Conservation (phyloP, 2,113 vertebrate species). For the Mandrillus leucophaeus region DNA sequence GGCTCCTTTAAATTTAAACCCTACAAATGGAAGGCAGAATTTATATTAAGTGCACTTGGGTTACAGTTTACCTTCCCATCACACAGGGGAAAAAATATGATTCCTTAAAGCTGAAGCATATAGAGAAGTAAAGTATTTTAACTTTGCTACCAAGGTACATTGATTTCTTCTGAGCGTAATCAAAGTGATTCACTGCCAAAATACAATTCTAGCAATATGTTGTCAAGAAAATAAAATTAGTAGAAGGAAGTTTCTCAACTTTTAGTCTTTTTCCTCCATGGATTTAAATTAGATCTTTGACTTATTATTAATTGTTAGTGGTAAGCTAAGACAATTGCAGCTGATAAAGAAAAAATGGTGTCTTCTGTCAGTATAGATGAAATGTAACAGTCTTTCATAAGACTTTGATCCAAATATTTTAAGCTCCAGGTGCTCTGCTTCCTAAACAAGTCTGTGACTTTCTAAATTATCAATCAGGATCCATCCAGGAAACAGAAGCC, state of each 20-base stretch:
- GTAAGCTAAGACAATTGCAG: neutral
- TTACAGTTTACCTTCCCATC: slow-evolving; percentile 6
- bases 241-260: neutral
- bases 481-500: neutral
- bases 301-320: neutral
- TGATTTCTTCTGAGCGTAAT: neutral
- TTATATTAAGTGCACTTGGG: neutral
- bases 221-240: neutral
- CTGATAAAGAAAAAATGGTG: neutral
- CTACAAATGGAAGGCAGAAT: neutral
- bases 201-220: neutral
- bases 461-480: neutral
- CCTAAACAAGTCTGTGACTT: neutral
- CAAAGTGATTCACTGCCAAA: neutral
- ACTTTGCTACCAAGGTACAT: neutral
- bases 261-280: neutral
- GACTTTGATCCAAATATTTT: neutral
- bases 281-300: neutral
- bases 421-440: neutral
- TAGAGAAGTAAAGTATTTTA: slow-evolving; percentile 7
- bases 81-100: neutral
- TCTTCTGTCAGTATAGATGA: neutral
- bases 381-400: neutral
- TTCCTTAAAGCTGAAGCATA: neutral
- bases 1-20: slow-evolving; percentile 51